Percentiles rank a stretch among this genome's conserved stretches.
phyloP scores from a whole-genome alignment of 2,797 vertebrate species.

The Glossophaga mutica region DNA sequence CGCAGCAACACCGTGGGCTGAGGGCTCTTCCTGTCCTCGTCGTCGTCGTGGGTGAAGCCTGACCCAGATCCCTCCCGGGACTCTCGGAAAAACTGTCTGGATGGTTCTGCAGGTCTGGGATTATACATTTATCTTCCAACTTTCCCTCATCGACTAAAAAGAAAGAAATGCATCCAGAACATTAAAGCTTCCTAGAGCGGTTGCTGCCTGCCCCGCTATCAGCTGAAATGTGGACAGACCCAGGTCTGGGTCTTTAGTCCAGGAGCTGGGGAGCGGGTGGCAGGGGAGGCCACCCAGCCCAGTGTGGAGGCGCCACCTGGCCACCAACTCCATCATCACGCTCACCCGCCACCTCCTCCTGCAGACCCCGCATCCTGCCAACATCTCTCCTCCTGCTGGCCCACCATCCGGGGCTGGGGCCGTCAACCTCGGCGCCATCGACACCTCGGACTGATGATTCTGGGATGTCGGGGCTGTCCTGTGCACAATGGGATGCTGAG shows the following conservation, averaged over 20 bases:
- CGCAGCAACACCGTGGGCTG: fast-evolving
- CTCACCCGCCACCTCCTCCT: not conserved
- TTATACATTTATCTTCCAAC: not conserved
- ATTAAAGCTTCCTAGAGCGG: not conserved
- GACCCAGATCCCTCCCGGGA: not conserved
- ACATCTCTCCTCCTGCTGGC: not conserved
- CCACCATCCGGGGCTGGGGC: fast-evolving
- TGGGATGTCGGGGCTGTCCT: fast-evolving
- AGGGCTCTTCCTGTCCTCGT: fast-evolving
- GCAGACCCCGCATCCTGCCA: not conserved
- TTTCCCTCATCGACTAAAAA: slow-evolving; percentile 27
- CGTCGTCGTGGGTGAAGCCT: fast-evolving
- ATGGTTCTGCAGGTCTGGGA: not conserved
- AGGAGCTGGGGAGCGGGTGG: not conserved
- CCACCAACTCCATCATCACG: fast-evolving
- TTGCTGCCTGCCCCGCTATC: not conserved
- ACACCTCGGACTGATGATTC: fast-evolving
- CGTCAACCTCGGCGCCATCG: not conserved
- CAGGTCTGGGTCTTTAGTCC: not conserved
- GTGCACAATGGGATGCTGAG: fast-evolving
- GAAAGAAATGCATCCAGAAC: slow-evolving; percentile 14
- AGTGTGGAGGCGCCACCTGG: fast-evolving
- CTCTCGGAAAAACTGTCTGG: not conserved
- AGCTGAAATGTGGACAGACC: fast-evolving
- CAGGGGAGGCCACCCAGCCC: not conserved